These are phyloP conservation scores for Microtus californicus DNA, from an alignment of 2,797 vertebrate species.

Conservation along the genomic window DNA sequence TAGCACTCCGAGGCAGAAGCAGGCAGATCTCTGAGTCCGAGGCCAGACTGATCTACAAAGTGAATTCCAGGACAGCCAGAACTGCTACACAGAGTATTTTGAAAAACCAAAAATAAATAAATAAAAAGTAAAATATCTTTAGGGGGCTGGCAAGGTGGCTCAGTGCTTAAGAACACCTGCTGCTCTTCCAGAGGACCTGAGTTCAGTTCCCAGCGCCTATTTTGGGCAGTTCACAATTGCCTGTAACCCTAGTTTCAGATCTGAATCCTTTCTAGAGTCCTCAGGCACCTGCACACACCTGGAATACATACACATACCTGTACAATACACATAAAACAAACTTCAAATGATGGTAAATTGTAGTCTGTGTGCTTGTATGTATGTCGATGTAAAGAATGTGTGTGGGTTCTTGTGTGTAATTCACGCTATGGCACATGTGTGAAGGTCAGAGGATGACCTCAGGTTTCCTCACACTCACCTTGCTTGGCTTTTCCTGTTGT, in stretches of 20 bases:
- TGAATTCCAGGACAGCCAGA: no score
- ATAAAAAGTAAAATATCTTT: neutral
- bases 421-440: neutral
- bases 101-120: no score
- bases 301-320: neutral
- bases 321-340: neutral
- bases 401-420: neutral
- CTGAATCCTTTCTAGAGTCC: neutral
- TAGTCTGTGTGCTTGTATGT: neutral
- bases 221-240: neutral
- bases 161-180: neutral
- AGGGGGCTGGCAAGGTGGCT: neutral
- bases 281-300: neutral
- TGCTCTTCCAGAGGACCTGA: neutral
- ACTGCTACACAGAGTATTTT: no score
- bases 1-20: no score
- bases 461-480: neutral
- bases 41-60: no score
- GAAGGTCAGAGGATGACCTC: neutral
- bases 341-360: slow-evolving; percentile 5
- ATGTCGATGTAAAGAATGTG: neutral
- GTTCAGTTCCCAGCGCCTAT: neutral
- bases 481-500: neutral
- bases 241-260: neutral
- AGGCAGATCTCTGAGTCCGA: no score